Base-by-base conservation (phyloP, 2,797 vertebrate species). In the Danio tinwini region DNA sequence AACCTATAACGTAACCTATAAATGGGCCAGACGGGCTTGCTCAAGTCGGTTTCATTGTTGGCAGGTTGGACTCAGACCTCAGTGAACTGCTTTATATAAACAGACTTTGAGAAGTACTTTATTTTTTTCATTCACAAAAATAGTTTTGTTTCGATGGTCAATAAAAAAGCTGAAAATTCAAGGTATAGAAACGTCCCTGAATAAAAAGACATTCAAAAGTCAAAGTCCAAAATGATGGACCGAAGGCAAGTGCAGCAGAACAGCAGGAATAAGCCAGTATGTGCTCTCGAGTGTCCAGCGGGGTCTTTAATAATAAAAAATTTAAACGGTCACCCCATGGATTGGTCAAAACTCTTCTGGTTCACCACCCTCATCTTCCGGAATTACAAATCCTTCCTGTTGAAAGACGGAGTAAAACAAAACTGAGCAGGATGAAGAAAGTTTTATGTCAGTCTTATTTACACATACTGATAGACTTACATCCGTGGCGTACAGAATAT, bases 401-500 rank as follows among this genome's bases (percentile, higher is more conserved):
- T 58, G 69, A 86, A 73, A 67, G 84, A 77, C 1, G n/a, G 2
- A 72, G 21, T 49, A 70, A 4, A 40, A 39, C 16, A 73, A 5
- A 62, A 16, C 19, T 53, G 6, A 64, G 68, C 5, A 1, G 5
- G 11, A 6, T 65, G 42, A 47, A 49, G 37, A 19, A 4, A 11
- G 7, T n/a, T 47, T 64, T 6, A 44, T 11, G 19, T 58, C 13
- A 19, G 56, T 71, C 50, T 16, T 0, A 4, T 71, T 45, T 17
- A 16, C 21, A 64, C 29, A 21, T 5, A 29, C 5, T 3, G 19
- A 65, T 58, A 47, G 19, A 94, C 96, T 86, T 89, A 96, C 96
- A 68, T 96, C 95, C 87, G 94, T 95, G 78, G 95, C 95, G 87
- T 96, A 96, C 39, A 96, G 93, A 87, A 96, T 94, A 79, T 95